phyloP scores from a whole-genome alignment of 2,797 vertebrate species.

The Hydrolagus colliei region DNA sequence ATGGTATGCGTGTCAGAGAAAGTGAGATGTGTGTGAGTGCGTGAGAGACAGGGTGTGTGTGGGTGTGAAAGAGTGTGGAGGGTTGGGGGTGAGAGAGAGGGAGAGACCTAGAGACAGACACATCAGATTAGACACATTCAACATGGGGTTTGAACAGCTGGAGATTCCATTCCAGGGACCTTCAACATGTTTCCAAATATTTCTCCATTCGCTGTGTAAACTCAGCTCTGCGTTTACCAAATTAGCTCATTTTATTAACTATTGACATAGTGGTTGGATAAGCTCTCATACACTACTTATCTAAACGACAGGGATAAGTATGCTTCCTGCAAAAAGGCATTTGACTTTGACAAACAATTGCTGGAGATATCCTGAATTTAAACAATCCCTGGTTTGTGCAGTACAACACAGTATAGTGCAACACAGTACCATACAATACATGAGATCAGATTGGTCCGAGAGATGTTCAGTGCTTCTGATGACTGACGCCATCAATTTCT shows the following conservation, averaged over 20 bases:
- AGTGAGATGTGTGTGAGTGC: too few relatives aligned
- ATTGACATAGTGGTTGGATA: conserved; percentile 35
- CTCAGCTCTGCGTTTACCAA: conserved; percentile 34
- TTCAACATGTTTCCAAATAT: not conserved
- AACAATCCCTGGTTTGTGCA: not conserved
- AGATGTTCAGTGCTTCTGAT: conserved; percentile 45
- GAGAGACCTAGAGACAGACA: not conserved
- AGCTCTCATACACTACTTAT: conserved; percentile 48
- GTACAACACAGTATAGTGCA: conserved; percentile 42
- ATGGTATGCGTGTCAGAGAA: too few relatives aligned
- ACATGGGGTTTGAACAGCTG: not conserved
- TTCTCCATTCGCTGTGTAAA: conserved; percentile 21
- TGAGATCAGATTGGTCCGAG: conserved; percentile 56
- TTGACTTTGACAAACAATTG: conserved; percentile 53
- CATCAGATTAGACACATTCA: not conserved
- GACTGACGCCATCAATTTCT: conserved; percentile 40
- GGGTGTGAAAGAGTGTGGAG: too few relatives aligned
- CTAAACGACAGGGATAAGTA: conserved; percentile 54
- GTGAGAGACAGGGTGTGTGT: too few relatives aligned
- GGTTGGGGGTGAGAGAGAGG: not conserved
- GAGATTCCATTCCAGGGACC: not conserved
- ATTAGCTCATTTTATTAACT: conserved; percentile 43
- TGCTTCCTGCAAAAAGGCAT: conserved; percentile 51
- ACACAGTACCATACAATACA: conserved; percentile 32
- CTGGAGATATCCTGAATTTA: conserved; percentile 44